Conservation (phyloP, 2,797 vertebrate genomes). For the Pseudopleuronectes americanus region DNA sequence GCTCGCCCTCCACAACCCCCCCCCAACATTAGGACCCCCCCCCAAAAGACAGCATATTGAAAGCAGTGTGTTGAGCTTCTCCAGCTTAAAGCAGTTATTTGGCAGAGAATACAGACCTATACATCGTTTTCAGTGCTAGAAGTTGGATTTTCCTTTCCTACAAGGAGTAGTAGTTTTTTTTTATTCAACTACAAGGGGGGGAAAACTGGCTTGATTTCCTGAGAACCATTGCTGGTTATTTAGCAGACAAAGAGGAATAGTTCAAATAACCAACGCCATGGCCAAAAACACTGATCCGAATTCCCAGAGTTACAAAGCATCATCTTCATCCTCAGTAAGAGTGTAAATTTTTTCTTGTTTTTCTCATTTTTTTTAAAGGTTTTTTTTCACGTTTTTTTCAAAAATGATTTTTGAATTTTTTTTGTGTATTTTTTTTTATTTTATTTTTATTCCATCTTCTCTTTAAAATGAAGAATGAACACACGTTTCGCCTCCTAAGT, state of each 20-base stretch:
- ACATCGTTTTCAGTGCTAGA: conserved; percentile 97
- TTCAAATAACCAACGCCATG: conserved; percentile 91
- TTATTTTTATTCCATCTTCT: conserved; percentile 72
- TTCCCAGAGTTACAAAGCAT: conserved; percentile 99
- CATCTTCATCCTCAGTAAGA: conserved; percentile 88
- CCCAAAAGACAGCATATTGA: conserved; percentile 92
- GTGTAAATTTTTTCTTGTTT: conserved; percentile 68
- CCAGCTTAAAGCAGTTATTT: conserved; percentile 98
- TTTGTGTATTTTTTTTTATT: conserved; percentile 63
- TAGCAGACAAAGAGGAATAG: conserved; percentile 94
- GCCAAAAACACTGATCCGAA: conserved; percentile 96
- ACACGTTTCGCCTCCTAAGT: conserved; percentile 92
- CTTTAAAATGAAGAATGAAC: conserved; percentile 98
- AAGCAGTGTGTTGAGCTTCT: conserved; percentile 93
- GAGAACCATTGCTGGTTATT: conserved; percentile 99
- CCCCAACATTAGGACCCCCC: conserved; percentile 69
- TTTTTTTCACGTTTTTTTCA: conserved; percentile 60
- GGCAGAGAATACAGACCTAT: conserved; percentile 97
- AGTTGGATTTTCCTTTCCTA: conserved; percentile 95
- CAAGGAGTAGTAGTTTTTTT: conserved; percentile 88
- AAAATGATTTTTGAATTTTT: conserved; percentile 27
- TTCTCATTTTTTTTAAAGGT: conserved; percentile 40
- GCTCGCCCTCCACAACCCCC: conserved; percentile 59
- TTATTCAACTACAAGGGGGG: conserved; percentile 86
- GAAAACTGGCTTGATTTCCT: conserved; percentile 96